Conservation (phyloP, 2,888 invertebrate genomes). For the Drosophila acutilabella region DNA sequence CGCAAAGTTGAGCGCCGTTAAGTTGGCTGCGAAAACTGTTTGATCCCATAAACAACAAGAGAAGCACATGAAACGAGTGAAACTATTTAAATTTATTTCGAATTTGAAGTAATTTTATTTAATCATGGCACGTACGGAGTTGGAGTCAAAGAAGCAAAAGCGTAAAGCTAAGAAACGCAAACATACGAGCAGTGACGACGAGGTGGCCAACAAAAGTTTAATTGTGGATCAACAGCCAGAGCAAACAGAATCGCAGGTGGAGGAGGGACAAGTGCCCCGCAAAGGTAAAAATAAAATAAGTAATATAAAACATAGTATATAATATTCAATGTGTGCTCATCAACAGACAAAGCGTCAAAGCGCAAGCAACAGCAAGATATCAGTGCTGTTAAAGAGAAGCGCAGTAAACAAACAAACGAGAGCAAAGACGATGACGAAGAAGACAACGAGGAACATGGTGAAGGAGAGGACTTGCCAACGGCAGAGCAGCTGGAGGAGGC, state of each 20-base stretch:
- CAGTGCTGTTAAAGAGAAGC: slow-evolving; percentile 50
- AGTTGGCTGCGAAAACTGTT: slow-evolving; percentile 17
- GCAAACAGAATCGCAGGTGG: slow-evolving; percentile 1
- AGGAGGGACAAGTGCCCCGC: neutral
- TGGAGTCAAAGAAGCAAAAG: slow-evolving; percentile 58
- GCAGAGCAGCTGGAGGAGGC: slow-evolving; percentile 81
- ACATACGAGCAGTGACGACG: slow-evolving; percentile 75
- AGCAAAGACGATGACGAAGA: slow-evolving; percentile 46
- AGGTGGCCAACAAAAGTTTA: slow-evolving; percentile 79
- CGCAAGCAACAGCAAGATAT: slow-evolving; percentile 49
- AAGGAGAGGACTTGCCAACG: slow-evolving; percentile 83
- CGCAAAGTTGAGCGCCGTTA: neutral
- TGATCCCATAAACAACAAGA: slow-evolving; percentile 20
- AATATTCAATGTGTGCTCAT: neutral
- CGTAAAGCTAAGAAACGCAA: slow-evolving; percentile 73
- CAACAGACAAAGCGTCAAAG: slow-evolving; percentile 49
- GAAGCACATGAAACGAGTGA: slow-evolving; percentile 45
- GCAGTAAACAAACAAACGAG: slow-evolving; percentile 35
- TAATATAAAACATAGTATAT: neutral
- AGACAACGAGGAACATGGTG: slow-evolving; percentile 84
- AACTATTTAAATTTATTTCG: slow-evolving; percentile 25
- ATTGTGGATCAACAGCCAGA: slow-evolving; percentile 67
- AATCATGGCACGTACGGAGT: slow-evolving; percentile 68
- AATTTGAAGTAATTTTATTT: slow-evolving; percentile 17
- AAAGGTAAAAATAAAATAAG: neutral